Evolutionary conservation across 2,888 invertebrate species (phyloP).

Genomic region (Andrena flavipes): DNA sequence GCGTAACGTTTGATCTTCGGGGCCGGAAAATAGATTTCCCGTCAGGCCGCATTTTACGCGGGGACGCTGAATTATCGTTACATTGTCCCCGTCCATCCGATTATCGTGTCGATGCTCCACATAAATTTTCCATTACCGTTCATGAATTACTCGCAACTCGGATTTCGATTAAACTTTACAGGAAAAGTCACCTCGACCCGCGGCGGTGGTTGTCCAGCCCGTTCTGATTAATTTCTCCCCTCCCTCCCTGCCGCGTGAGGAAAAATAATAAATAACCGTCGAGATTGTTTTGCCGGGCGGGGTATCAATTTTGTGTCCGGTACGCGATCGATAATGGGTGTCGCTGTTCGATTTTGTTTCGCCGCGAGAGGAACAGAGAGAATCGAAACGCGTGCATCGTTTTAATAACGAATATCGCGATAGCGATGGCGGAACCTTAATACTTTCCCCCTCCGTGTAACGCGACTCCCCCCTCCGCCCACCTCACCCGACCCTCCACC

Average conservation of each 20-base stretch:
- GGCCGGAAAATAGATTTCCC: not conserved
- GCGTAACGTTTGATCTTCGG: not conserved
- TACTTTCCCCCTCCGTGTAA: conserved; percentile 19
- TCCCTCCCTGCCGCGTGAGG: not conserved
- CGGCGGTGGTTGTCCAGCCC: conserved; percentile 19
- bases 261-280: conserved; percentile 54
- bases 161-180: conserved; percentile 51
- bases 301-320: conserved; percentile 35
- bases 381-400: conserved; percentile 19
- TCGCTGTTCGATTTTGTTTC: conserved; percentile 40
- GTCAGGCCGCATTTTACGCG: not conserved
- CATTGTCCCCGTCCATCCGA: conserved; percentile 7
- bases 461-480: not conserved
- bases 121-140: conserved; percentile 47
- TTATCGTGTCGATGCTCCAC: conserved; percentile 4
- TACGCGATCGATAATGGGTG: conserved; percentile 37
- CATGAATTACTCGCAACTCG: conserved; percentile 35
- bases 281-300: conserved; percentile 42
- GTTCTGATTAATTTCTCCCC: conserved; percentile 49
- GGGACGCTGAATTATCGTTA: conserved; percentile 21
- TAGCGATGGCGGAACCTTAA: conserved; percentile 20
- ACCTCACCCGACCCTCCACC: not conserved
- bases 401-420: conserved; percentile 41
- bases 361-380: not conserved
- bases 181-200: conserved; percentile 35